These are phyloP conservation scores for Cotesia congregata DNA, from an alignment of 2,888 invertebrate species.

Conservation along the genomic window DNA sequence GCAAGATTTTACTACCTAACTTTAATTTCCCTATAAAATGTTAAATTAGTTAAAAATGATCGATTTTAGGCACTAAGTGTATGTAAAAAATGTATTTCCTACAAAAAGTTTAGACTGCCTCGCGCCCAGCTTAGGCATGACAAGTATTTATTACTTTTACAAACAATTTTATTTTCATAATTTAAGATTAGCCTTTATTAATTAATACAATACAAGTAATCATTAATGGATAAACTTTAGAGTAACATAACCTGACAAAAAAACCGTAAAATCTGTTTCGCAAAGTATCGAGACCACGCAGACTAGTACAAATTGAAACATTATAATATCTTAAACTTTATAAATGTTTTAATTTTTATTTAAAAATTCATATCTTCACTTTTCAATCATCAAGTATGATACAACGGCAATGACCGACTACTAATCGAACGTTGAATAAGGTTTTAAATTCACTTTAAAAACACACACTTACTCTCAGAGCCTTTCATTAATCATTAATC, in stretches of 20 bases:
- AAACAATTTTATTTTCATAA: neutral
- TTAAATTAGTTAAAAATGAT: neutral
- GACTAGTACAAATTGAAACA: constrained; percentile 46
- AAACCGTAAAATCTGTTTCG: neutral
- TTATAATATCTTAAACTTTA: constrained; percentile 50
- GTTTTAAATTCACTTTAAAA: constrained; percentile 56
- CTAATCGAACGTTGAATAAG: constrained; percentile 11
- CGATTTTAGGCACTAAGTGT: neutral
- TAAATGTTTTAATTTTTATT: constrained; percentile 41
- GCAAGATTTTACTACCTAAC: neutral
- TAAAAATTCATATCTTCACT: constrained; percentile 49
- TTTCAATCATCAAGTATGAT: constrained; percentile 57
- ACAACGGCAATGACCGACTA: constrained; percentile 62
- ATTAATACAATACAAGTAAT: neutral
- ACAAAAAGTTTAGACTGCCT: neutral
- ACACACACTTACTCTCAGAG: constrained; percentile 45
- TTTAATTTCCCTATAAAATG: neutral
- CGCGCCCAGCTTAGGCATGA: neutral
- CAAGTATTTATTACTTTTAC: neutral
- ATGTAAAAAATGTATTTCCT: neutral
- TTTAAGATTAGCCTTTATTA: neutral
- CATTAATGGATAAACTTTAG: neutral
- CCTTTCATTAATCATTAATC: neutral
- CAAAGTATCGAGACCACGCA: constrained; percentile 47
- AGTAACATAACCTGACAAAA: neutral